Evolutionary conservation across 2,888 invertebrate species (phyloP).

Genomic region (Synanthedon formicaeformis): DNA sequence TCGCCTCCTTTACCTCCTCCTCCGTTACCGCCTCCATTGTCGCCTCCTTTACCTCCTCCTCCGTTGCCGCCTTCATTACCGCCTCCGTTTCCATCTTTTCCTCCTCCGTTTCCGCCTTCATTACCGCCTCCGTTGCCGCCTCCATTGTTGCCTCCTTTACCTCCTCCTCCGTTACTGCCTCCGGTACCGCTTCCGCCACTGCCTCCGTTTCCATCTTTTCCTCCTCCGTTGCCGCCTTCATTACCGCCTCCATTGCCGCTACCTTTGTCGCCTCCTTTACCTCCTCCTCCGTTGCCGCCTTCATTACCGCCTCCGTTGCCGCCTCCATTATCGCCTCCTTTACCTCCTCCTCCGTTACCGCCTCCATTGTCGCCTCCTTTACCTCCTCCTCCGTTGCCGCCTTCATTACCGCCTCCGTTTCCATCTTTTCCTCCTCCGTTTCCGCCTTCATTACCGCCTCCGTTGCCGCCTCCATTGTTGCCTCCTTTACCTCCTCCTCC

Average conservation of each 20-base stretch:
- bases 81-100: constrained; percentile 9
- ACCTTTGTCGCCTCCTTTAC: constrained; percentile 10
- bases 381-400: constrained; percentile 11
- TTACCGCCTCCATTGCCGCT: constrained; percentile 8
- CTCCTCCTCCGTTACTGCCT: no score
- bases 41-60: constrained; percentile 5
- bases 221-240: constrained; percentile 4
- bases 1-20: constrained; percentile 11
- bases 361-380: constrained; percentile 2
- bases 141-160: no score
- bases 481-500: constrained; percentile 5
- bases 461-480: constrained; percentile 14
- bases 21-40: constrained; percentile 1
- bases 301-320: constrained; percentile 13
- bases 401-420: constrained; percentile 9
- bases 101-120: not conserved
- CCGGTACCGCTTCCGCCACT: no score
- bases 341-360: constrained; percentile 10
- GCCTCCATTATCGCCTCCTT: constrained; percentile 11
- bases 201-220: no score
- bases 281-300: constrained; percentile 12
- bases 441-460: constrained; percentile 18
- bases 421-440: constrained; percentile 12
- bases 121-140: constrained; percentile 6
- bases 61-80: constrained; percentile 12